Base-by-base conservation (phyloP, 2,113 vertebrate genomes). In the Vulpes vulpes region DNA sequence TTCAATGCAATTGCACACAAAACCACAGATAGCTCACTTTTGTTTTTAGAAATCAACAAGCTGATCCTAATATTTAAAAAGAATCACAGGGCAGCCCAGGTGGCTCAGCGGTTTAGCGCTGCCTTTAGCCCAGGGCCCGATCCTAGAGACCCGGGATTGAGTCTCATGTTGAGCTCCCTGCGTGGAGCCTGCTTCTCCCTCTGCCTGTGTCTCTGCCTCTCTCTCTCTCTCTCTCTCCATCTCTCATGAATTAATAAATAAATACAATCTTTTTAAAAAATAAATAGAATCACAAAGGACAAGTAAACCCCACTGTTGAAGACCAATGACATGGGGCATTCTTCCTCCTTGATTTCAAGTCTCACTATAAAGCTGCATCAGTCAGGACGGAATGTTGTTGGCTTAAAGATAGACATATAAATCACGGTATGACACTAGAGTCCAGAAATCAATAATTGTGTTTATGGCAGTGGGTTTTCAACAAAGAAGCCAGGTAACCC, bases 341-440 rank as follows among this genome's bases (percentile, higher is more conserved):
- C 51, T 5, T 0, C 4, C 5, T 51, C 8, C 59, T 67, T 2
- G 35, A 23, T 32, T 32, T 8, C 4, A 20, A 76, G 64, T 23
- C 73, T 65, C 17, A 8, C 4, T 12, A 1, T 38, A 53, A 90
- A 62, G n/a, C 27, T 11, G 2, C n/a, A 4, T 8, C n/a, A 9
- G 10, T 22, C 16, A 6, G 62, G 25, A 49, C 27, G 43, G 43
- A 20, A 55, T 2, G 14, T 15, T 10, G 22, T 10, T 22, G 49
- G 55, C 30, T 15, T 32, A 19, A 78, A 19, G 35, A 51, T 0
- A 67, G 55, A 57, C 0, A 0, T 0, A n/a, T 1, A 38, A 49
- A 35, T 5, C 74, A n/a, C 7, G 32, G 9, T 49, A 3, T 1
- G 10, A 51, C 23, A 11, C 10, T 8, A 8, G 35, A 32, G 49